Conservation (phyloP, 2,888 invertebrate species). For the Sylvicola cinctus region DNA sequence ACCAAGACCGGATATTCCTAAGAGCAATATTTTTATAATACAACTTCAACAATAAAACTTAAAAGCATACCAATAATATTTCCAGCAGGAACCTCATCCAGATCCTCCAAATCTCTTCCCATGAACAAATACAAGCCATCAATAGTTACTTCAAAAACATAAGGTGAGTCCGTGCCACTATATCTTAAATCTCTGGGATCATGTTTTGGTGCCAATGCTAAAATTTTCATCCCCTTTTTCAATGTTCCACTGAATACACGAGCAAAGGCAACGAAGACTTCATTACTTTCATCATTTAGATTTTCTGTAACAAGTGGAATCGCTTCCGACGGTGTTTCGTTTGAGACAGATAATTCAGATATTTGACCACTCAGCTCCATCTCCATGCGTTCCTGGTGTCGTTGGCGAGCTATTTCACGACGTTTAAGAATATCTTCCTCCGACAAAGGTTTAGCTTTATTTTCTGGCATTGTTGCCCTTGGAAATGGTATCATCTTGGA, state of each 20-base stretch:
- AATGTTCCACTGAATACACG: slow-evolving; percentile 80
- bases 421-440: slow-evolving; percentile 48
- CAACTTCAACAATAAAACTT: slow-evolving; percentile 1
- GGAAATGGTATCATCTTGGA: slow-evolving; percentile 66
- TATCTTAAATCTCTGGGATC: slow-evolving; percentile 42
- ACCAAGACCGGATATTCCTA: slow-evolving; percentile 69
- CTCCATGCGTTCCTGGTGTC: slow-evolving; percentile 35
- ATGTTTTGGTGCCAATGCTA: slow-evolving; percentile 73
- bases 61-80: slow-evolving; percentile 53
- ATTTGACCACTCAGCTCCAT: neutral
- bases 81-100: slow-evolving; percentile 69
- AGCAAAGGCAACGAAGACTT: slow-evolving; percentile 76
- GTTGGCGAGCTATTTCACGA: slow-evolving; percentile 41
- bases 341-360: neutral
- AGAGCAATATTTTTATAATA: neutral
- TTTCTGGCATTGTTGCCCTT: slow-evolving; percentile 51
- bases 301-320: neutral
- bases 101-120: slow-evolving; percentile 71
- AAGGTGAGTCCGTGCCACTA: slow-evolving; percentile 31
- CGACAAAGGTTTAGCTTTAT: slow-evolving; percentile 56
- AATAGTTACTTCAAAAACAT: slow-evolving; percentile 27
- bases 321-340: neutral
- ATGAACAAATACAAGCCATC: slow-evolving; percentile 72
- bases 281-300: slow-evolving; percentile 18
- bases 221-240: slow-evolving; percentile 52